Percentiles rank a stretch among this genome's conserved stretches.
These are phyloP conservation scores for Ips nitidus DNA, from an alignment of 1,140 invertebrate species.

Conservation along the genomic window DNA sequence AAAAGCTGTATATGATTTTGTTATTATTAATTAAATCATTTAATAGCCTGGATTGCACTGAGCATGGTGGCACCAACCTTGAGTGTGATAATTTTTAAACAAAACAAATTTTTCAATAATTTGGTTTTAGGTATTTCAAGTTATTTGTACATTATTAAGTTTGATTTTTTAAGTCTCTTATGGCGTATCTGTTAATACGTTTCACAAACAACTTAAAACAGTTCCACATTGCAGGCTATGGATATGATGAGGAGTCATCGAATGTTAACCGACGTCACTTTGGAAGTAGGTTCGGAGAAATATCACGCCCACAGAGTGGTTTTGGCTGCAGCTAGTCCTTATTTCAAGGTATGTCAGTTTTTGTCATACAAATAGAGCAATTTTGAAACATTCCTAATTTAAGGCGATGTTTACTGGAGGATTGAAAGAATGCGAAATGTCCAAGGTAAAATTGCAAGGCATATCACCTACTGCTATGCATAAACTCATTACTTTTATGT, in stretches of 20 bases:
- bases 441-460: conserved; percentile 79
- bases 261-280: conserved; percentile 86
- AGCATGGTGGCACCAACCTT: too few species aligned
- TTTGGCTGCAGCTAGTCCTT: conserved; percentile 89
- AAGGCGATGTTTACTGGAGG: conserved; percentile 88
- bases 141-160: too few species aligned
- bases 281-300: conserved; percentile 80
- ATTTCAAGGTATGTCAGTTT: conserved; percentile 67
- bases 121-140: too few species aligned
- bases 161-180: too few species aligned
- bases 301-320: conserved; percentile 92
- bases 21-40: too few species aligned
- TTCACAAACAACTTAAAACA: conserved; percentile 30
- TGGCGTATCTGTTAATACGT: too few species aligned
- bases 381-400: not conserved
- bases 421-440: conserved; percentile 84
- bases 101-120: too few species aligned
- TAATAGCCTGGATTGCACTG: too few species aligned
- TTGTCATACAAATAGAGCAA: not conserved
- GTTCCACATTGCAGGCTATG: conserved; percentile 66
- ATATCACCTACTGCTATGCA: conserved; percentile 85
- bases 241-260: conserved; percentile 84
- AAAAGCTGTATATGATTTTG: too few species aligned
- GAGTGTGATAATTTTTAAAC: too few species aligned
- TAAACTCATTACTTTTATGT: conserved; percentile 85